phyloP scores from a whole-genome alignment of 2,113 vertebrate genomes.

The Otocyon megalotis region DNA sequence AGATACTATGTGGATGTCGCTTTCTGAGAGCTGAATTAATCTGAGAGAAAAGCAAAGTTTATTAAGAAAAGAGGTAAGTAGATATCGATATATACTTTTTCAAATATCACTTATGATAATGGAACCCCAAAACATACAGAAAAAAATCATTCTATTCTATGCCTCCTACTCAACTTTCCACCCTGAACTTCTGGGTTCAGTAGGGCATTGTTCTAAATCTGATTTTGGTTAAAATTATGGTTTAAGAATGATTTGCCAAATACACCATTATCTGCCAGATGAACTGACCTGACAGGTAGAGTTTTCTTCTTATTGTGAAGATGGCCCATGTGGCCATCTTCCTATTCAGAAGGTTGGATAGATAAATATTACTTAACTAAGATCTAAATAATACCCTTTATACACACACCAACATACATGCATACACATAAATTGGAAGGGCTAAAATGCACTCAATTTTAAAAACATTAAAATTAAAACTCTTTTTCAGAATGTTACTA shows the following conservation, averaged over 20 bases:
- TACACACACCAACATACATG: not conserved
- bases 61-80: not conserved
- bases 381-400: not conserved
- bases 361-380: slow-evolving; percentile 4
- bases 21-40: slow-evolving; percentile 14
- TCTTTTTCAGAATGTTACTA: not conserved
- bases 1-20: not conserved
- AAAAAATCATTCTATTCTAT: not conserved
- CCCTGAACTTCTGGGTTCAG: not conserved
- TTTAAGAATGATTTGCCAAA: slow-evolving; percentile 29
- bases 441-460: not conserved
- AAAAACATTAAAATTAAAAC: slow-evolving; percentile 44
- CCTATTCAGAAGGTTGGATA: not conserved
- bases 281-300: not conserved
- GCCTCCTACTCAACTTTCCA: not conserved
- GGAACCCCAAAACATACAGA: not conserved
- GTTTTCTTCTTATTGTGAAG: not conserved
- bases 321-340: not conserved
- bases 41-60: slow-evolving; percentile 27
- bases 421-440: not conserved
- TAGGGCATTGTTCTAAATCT: slow-evolving; percentile 14
- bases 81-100: not conserved
- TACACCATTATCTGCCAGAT: not conserved
- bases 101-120: not conserved
- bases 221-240: slow-evolving; percentile 26